Percentiles rank a stretch among this genome's conserved stretches.
Conservation (phyloP, 2,888 invertebrate species). For the Pandemis cinnamomeana region DNA sequence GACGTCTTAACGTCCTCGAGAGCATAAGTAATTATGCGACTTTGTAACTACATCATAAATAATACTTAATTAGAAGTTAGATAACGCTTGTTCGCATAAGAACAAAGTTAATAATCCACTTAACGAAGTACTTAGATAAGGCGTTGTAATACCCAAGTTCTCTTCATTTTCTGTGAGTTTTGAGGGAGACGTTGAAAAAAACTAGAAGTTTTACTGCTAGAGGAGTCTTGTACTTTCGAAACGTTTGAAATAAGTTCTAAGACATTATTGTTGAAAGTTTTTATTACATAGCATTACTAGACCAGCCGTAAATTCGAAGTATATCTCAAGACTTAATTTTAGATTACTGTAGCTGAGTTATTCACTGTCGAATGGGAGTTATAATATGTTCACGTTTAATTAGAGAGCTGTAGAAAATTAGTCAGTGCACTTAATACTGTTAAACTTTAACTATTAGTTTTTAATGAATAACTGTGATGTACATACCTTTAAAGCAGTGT, state of each 20-base stretch:
- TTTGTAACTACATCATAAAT: constrained; percentile 57
- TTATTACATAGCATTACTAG: constrained; percentile 44
- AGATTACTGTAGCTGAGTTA: constrained; percentile 38
- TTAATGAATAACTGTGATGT: constrained; percentile 31
- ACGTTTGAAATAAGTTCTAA: constrained; percentile 44
- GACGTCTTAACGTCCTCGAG: constrained; percentile 51
- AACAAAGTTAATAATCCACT: constrained; percentile 55
- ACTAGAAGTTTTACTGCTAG: constrained; percentile 6
- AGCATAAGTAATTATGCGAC: constrained; percentile 48
- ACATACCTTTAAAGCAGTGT: constrained; percentile 13
- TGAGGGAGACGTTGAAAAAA: constrained; percentile 38
- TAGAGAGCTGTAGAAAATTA: not conserved
- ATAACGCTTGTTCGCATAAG: constrained; percentile 49
- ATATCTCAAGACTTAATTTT: constrained; percentile 40
- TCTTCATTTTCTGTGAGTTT: constrained; percentile 48
- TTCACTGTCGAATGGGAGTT: constrained; percentile 46
- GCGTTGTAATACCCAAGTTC: constrained; percentile 43
- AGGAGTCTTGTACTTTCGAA: constrained; percentile 30
- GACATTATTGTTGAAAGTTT: constrained; percentile 49
- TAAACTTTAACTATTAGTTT: constrained; percentile 18
- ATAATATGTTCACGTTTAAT: constrained; percentile 15
- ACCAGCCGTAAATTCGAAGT: constrained; percentile 29
- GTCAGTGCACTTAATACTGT: constrained; percentile 5
- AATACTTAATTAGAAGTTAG: constrained; percentile 56
- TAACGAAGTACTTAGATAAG: constrained; percentile 44